A percentile compares a stretch with the other conserved stretches of the same genome.
phyloP scores from a whole-genome alignment of 2,888 invertebrate species.

The Epinotia demarniana region DNA sequence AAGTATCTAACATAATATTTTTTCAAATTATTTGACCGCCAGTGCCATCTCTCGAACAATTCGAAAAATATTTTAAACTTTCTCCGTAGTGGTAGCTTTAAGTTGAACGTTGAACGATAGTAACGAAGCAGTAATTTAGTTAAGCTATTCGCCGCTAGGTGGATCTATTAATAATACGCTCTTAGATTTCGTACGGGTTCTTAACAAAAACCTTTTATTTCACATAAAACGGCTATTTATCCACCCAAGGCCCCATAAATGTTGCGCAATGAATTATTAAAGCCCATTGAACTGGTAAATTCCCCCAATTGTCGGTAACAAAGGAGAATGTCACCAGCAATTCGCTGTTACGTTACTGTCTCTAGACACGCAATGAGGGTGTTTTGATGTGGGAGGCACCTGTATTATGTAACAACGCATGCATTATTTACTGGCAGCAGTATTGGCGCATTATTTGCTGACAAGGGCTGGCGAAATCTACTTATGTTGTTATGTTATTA shows the following conservation, averaged over 20 bases:
- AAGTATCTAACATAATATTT: too few relatives aligned
- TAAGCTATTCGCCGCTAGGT: constrained; percentile 22
- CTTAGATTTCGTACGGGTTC: neutral
- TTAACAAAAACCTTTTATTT: neutral
- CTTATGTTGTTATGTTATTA: neutral
- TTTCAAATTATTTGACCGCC: neutral
- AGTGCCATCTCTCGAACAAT: constrained; percentile 6
- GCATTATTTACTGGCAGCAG: constrained; percentile 20
- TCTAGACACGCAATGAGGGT: constrained; percentile 38
- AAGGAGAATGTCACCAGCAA: constrained; percentile 36
- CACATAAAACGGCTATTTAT: constrained; percentile 8
- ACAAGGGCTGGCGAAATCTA: constrained; percentile 11
- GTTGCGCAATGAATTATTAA: constrained; percentile 32
- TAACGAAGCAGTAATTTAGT: constrained; percentile 1
- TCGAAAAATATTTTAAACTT: neutral
- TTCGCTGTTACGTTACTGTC: constrained; percentile 30
- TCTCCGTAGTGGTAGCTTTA: neutral
- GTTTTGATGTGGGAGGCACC: constrained; percentile 23
- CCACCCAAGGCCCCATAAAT: constrained; percentile 21
- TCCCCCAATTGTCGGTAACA: constrained; percentile 39
- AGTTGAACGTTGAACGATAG: neutral
- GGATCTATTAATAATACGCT: neutral
- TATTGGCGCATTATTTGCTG: constrained; percentile 14
- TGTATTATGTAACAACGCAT: constrained; percentile 30
- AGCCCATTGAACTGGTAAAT: constrained; percentile 28